Evolutionary conservation across 2,113 vertebrate genomes (phyloP), one percentile per base, ranked within the genome.

Genomic region (Sterna hirundo): DNA sequence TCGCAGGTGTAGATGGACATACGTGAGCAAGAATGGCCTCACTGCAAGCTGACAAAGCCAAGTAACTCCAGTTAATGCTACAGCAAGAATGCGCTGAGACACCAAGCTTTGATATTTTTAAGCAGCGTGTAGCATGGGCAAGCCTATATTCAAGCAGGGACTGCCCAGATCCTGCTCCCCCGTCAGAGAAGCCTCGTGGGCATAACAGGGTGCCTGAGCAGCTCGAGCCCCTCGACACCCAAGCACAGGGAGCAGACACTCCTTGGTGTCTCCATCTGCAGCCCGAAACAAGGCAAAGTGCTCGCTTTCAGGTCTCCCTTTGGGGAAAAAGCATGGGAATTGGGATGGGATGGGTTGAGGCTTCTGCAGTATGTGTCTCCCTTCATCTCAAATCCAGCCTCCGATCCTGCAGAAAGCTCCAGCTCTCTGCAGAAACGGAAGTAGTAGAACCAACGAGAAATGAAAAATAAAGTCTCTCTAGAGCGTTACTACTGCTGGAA

Each of bases 201-300:
- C 27, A 10, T 12, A 36, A 32, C 3, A 0, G 26, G 32, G 57
- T 85, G 30, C 51, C 36, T 5, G 1, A 52, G 47, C 38, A 29
- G 44, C 36, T 29, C 2, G 1, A 60, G 44, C 4, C 12, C 66
- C 36, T 25, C 1, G 1, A 40, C 36, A 66, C 9, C 23, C 2
- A 1, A 40, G n/a, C 30, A 47, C 6, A 3, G 23, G 34, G 8
- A 69, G 10, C 22, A 46, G 27, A 29, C 4, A 3, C 13, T n/a
- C 30, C 29, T 81, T 20, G 1, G n/a, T 6, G 25, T 49, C 49
- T 72, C 42, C 25, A 21, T 0, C 1, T 10, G 34, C 40, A 55
- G 25, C 20, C 49, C 26, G 13, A 54, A 34, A 60, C 12, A 42
- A 44, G 12, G 32, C 32, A 38, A 8, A 46, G 27, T 16, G 80